A percentile compares a stretch with the other conserved stretches of the same genome.
Evolutionary conservation across 2,797 vertebrate genomes (phyloP).

Genomic region (Rhabdomys pumilio): DNA sequence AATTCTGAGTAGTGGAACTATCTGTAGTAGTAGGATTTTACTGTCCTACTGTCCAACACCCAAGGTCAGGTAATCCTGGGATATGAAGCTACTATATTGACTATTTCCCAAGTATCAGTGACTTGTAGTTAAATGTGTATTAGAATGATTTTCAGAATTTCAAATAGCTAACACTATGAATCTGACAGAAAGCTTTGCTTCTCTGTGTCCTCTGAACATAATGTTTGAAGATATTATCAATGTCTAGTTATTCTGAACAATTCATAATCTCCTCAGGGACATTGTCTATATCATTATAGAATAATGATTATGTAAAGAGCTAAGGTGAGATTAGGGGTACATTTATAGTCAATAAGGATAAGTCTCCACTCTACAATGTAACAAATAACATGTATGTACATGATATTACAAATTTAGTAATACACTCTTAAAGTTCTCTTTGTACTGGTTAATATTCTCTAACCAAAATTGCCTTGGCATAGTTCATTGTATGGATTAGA

Average conservation of each 20-base stretch:
- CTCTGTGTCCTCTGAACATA: neutral
- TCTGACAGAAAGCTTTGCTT: neutral
- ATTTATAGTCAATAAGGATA: neutral
- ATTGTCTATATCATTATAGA: neutral
- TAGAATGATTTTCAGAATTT: neutral
- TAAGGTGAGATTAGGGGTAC: too few relatives aligned
- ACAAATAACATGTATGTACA: neutral
- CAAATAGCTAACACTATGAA: neutral
- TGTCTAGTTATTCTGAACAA: neutral
- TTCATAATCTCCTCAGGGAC: neutral
- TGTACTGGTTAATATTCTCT: neutral
- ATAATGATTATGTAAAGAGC: neutral
- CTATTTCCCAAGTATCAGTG: neutral
- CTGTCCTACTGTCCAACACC: rapidly evolving
- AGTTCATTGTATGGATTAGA: neutral
- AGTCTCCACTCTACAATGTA: neutral
- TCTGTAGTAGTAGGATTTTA: too few relatives aligned
- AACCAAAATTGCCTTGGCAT: neutral
- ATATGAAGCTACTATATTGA: neutral
- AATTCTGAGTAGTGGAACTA: neutral
- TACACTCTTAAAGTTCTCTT: neutral
- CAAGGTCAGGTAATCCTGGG: neutral
- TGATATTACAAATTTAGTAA: neutral
- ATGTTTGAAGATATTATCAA: neutral
- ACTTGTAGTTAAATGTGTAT: neutral